phyloP scores from a whole-genome alignment of 2,113 vertebrate genomes.

The Progne subis region DNA sequence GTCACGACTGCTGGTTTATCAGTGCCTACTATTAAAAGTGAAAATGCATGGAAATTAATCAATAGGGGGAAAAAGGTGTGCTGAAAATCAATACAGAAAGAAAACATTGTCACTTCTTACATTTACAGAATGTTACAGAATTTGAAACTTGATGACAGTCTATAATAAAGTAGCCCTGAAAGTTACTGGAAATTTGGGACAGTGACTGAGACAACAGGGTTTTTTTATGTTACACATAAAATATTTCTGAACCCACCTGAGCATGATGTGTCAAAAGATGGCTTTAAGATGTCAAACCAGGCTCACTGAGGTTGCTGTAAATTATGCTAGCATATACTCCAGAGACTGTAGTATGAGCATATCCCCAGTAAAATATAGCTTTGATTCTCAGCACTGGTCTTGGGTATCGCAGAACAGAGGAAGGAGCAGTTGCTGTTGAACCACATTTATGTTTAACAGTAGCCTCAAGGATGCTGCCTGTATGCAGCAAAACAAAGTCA shows the following conservation, averaged over 20 bases:
- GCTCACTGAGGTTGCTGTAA: neutral
- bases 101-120: neutral
- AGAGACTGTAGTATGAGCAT: neutral
- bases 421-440: neutral
- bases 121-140: neutral
- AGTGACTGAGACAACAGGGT: neutral
- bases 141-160: neutral
- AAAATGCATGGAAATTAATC: neutral
- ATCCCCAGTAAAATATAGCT: neutral
- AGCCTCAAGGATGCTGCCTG: neutral
- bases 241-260: neutral
- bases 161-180: neutral
- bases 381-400: neutral
- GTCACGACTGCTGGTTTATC: neutral
- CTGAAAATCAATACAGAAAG: neutral
- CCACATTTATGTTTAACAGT: neutral
- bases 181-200: neutral
- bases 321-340: neutral
- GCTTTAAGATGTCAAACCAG: neutral
- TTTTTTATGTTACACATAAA: neutral
- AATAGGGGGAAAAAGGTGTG: neutral
- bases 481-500: neutral
- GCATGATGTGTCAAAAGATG: neutral
- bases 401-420: neutral
- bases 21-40: neutral